These are phyloP conservation scores for Rhabdomys pumilio DNA, from an alignment of 2,797 vertebrate species.

Conservation along the genomic window DNA sequence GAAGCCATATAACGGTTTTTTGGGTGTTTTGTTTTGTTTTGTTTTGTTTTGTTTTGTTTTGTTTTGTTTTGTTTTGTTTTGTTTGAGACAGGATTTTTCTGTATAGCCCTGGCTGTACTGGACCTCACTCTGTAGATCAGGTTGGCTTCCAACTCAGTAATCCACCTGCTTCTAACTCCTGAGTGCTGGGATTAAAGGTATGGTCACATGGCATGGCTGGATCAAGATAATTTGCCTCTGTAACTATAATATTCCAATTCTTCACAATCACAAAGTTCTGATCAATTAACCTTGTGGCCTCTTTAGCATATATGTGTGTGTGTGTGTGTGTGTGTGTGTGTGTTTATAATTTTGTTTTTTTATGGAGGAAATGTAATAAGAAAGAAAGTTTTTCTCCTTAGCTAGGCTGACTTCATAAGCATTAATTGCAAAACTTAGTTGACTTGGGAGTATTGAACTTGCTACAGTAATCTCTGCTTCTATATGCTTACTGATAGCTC, in stretches of 20 bases:
- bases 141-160: neutral
- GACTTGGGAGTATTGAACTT: slow-evolving; percentile 26
- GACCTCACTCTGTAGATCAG: neutral
- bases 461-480: slow-evolving; percentile 13
- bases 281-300: neutral
- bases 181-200: neutral
- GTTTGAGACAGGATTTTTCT: neutral
- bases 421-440: slow-evolving; percentile 24
- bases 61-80: too few relatives aligned
- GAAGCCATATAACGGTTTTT: too few relatives aligned
- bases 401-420: neutral
- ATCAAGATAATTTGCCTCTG: neutral
- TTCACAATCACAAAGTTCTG: neutral
- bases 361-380: neutral
- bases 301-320: neutral
- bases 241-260: neutral
- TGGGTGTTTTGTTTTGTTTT: too few relatives aligned
- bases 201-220: neutral
- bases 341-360: neutral
- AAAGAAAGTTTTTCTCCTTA: slow-evolving; percentile 36
- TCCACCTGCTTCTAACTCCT: neutral
- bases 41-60: too few relatives aligned
- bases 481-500: slow-evolving; percentile 3
- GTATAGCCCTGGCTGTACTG: neutral
- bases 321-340: too few relatives aligned